Percentiles rank a stretch among this genome's conserved stretches.
Evolutionary conservation across 1,140 invertebrate genomes (phyloP).

Genomic region (Tetramorium parvispinum): DNA sequence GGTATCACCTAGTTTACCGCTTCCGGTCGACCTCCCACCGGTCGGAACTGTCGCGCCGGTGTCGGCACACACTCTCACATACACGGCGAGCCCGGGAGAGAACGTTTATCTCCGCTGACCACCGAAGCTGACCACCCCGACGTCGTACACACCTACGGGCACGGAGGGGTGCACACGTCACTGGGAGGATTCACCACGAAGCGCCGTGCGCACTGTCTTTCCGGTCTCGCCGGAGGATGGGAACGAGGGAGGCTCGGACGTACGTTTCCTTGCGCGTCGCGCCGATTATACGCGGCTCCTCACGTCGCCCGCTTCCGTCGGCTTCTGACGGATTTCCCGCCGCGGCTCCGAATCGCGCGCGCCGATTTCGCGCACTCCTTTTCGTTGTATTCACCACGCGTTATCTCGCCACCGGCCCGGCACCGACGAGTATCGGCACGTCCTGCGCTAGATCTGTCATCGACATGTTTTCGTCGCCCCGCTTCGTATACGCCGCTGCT

Average conservation of each 20-base stretch:
- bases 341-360: slow-evolving; percentile 33
- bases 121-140: neutral
- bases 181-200: neutral
- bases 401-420: slow-evolving; percentile 28
- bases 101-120: slow-evolving; percentile 36
- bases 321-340: slow-evolving; percentile 34
- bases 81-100: neutral
- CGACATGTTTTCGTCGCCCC: slow-evolving; percentile 72
- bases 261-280: neutral
- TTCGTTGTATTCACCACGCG: neutral
- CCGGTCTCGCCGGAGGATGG: neutral
- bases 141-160: neutral
- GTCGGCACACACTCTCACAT: slow-evolving; percentile 8
- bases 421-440: slow-evolving; percentile 28
- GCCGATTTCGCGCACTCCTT: slow-evolving; percentile 20
- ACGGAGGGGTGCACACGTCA: neutral
- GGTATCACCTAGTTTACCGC: slow-evolving; percentile 18
- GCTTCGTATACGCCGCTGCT: neutral
- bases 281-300: neutral
- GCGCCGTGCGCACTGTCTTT: slow-evolving; percentile 1
- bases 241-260: neutral
- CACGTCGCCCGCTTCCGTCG: slow-evolving; percentile 14
- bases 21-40: slow-evolving; percentile 18
- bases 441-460: slow-evolving; percentile 69
- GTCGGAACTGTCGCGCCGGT: slow-evolving; percentile 23